Conservation (phyloP, 2,888 invertebrate species). For the Drosophila colorata region DNA sequence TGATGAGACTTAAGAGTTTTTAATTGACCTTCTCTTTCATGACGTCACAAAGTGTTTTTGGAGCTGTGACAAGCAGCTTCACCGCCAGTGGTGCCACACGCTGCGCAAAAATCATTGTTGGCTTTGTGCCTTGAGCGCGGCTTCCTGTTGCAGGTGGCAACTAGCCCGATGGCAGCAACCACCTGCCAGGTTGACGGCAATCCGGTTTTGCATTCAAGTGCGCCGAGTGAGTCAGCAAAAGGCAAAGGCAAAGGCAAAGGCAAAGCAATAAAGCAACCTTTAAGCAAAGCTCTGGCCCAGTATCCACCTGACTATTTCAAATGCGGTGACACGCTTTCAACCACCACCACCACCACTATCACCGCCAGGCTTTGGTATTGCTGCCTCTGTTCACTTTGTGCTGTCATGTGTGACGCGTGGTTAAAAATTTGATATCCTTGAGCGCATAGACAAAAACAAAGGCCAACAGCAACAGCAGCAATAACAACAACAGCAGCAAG, state of each 20-base stretch:
- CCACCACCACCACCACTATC: slow-evolving; percentile 14
- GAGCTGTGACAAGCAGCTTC: neutral
- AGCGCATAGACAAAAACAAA: slow-evolving; percentile 50
- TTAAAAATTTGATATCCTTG: slow-evolving; percentile 78
- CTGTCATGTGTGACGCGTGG: slow-evolving; percentile 75
- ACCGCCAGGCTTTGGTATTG: slow-evolving; percentile 2
- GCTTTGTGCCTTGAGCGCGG: neutral
- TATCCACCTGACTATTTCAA: slow-evolving; percentile 19
- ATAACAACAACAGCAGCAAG: slow-evolving; percentile 5
- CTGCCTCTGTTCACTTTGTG: slow-evolving; percentile 26
- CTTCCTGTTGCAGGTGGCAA: slow-evolving; percentile 17
- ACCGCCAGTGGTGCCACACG: neutral
- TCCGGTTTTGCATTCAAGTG: slow-evolving; percentile 46
- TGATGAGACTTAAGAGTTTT: neutral
- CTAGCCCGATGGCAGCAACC: slow-evolving; percentile 8
- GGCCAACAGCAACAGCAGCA: neutral
- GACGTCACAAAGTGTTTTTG: neutral
- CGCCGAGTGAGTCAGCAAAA: slow-evolving; percentile 27
- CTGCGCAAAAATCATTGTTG: neutral
- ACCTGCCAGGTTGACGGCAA: slow-evolving; percentile 28
- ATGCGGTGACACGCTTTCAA: slow-evolving; percentile 22
- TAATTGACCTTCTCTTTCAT: neutral
- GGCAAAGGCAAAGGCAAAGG: slow-evolving; percentile 16
- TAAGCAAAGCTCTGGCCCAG: slow-evolving; percentile 3
- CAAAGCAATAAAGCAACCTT: slow-evolving; percentile 6